These are phyloP conservation scores for Troilus luridus DNA, from an alignment of 2,888 invertebrate species.

Conservation along the genomic window DNA sequence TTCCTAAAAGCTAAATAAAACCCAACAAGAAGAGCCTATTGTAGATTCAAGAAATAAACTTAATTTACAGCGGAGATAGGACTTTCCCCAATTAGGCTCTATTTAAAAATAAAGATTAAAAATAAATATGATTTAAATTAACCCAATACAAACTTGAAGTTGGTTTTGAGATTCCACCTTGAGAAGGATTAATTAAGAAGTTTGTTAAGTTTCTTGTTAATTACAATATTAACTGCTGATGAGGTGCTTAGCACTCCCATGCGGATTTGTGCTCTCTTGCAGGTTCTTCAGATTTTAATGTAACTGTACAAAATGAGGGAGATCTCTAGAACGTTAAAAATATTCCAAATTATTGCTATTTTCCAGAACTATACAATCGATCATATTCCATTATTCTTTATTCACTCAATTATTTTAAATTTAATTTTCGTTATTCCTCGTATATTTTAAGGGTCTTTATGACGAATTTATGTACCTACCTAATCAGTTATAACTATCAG, in stretches of 20 bases:
- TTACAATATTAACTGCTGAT: conserved; percentile 20
- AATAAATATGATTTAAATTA: conserved; percentile 27
- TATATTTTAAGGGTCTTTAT: too few relatives aligned
- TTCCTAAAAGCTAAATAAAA: not conserved
- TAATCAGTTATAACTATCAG: too few relatives aligned
- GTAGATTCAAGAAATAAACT: not conserved
- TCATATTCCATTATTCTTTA: too few relatives aligned
- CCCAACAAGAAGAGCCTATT: not conserved
- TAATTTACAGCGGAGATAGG: not conserved
- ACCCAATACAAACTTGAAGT: conserved; percentile 9
- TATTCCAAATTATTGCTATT: not conserved
- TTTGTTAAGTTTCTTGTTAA: not conserved
- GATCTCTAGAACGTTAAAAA: not conserved
- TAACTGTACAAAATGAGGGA: not conserved
- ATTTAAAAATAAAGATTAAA: not conserved
- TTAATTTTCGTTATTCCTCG: too few relatives aligned
- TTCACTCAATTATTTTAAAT: too few relatives aligned
- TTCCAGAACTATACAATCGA: too few relatives aligned
- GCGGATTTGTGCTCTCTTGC: not conserved
- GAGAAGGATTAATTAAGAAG: not conserved
- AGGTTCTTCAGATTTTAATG: not conserved
- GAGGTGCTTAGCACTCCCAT: not conserved
- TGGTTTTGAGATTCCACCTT: not conserved
- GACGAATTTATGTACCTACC: too few relatives aligned
- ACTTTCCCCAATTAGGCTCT: not conserved